Percentiles rank a stretch among this genome's conserved stretches.
These are phyloP conservation scores for Drosophila emarginata DNA, from an alignment of 2,888 invertebrate species.

Conservation along the genomic window DNA sequence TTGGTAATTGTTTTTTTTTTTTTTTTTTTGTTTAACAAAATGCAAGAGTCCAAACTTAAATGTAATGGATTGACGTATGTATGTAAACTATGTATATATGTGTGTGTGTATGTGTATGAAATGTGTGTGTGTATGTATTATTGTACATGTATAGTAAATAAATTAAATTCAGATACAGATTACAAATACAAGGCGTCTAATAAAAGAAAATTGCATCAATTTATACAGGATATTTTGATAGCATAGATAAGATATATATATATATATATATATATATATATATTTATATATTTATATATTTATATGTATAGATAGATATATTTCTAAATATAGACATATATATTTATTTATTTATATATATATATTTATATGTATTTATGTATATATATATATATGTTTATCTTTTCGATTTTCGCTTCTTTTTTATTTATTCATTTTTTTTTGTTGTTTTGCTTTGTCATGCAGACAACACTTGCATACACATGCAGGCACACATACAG, in stretches of 20 bases:
- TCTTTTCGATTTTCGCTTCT: background rate
- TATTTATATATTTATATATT: too few relatives aligned
- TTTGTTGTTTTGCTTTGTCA: background rate
- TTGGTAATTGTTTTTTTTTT: background rate
- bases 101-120: slow-evolving; percentile 1
- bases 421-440: background rate
- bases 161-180: slow-evolving; percentile 39
- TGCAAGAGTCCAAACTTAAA: slow-evolving; percentile 44
- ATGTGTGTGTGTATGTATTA: slow-evolving; percentile 26
- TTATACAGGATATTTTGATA: too few relatives aligned
- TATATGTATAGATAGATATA: too few relatives aligned
- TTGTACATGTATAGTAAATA: slow-evolving; percentile 59
- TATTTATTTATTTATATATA: slow-evolving; percentile 14
- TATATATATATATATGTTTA: background rate
- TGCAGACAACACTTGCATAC: background rate
- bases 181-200: slow-evolving; percentile 9
- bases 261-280: too few relatives aligned
- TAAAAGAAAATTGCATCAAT: slow-evolving; percentile 22
- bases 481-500: background rate
- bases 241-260: too few relatives aligned
- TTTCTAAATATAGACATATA: slow-evolving; percentile 3
- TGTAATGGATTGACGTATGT: slow-evolving; percentile 13
- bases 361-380: background rate
- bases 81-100: slow-evolving; percentile 12
- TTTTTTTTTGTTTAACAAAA: slow-evolving; percentile 40